These are phyloP conservation scores for Polymixis lichenea DNA, from an alignment of 2,888 invertebrate species.

Conservation along the genomic window DNA sequence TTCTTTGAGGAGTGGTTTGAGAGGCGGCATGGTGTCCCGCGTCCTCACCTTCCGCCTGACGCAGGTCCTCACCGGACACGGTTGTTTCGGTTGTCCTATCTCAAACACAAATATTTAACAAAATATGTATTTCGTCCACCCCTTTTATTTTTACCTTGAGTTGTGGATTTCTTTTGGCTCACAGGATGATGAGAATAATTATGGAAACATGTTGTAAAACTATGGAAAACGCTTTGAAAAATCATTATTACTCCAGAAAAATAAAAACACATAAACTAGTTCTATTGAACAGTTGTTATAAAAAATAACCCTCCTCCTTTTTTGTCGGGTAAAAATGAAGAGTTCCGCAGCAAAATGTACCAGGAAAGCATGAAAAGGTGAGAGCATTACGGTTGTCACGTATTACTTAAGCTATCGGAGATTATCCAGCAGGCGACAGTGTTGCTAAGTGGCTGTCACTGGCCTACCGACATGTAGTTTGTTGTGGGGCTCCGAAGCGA, in stretches of 20 bases:
- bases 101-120: too few species aligned
- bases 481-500: slow-evolving; percentile 20
- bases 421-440: slow-evolving; percentile 48
- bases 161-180: background rate
- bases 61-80: too few species aligned
- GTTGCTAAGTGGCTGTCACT: slow-evolving; percentile 59
- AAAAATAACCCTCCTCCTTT: too few species aligned
- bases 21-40: too few species aligned
- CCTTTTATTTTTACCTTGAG: background rate
- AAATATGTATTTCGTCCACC: background rate
- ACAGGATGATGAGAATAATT: background rate
- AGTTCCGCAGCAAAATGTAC: slow-evolving; percentile 11
- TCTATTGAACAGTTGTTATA: background rate
- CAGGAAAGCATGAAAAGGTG: slow-evolving; percentile 33
- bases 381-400: slow-evolving; percentile 32
- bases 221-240: background rate
- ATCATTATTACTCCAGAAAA: background rate
- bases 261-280: background rate
- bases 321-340: background rate
- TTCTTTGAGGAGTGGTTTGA: too few species aligned
- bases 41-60: too few species aligned
- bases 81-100: too few species aligned
- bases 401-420: slow-evolving; percentile 51
- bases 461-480: slow-evolving; percentile 39
- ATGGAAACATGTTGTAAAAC: background rate